phyloP scores from a whole-genome alignment of 1,140 invertebrate species.

The Rhagoletis zephyria region DNA sequence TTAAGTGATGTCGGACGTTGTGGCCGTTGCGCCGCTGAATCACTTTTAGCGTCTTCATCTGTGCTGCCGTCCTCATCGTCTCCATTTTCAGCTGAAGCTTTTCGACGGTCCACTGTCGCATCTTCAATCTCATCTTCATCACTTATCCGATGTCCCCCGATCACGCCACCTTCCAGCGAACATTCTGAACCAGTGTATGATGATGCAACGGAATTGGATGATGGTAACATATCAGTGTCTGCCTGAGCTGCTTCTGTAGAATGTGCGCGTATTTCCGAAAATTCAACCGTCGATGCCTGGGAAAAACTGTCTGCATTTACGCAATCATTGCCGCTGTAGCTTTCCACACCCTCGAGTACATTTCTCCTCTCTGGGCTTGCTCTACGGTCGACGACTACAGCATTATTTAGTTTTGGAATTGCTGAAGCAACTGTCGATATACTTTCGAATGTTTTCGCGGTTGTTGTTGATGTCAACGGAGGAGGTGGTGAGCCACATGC shows the following conservation, averaged over 20 bases:
- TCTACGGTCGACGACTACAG: not conserved
- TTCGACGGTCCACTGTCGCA: not conserved
- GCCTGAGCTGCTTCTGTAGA: constrained; percentile 38
- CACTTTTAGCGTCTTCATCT: constrained; percentile 18
- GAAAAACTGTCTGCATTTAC: constrained; percentile 71
- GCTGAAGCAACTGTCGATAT: not conserved
- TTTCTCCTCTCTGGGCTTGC: constrained; percentile 23
- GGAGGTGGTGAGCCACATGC: constrained; percentile 15
- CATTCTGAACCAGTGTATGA: constrained; percentile 64
- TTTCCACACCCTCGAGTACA: not conserved
- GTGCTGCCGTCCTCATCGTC: constrained; percentile 57
- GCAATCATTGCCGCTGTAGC: not conserved
- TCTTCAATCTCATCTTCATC: not conserved
- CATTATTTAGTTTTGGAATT: constrained; percentile 56
- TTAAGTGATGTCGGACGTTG: constrained; percentile 71
- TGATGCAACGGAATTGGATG: constrained; percentile 57
- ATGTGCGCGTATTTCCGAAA: constrained; percentile 66
- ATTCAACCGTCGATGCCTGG: constrained; percentile 71
- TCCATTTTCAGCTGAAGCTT: constrained; percentile 13
- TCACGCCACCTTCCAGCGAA: constrained; percentile 53
- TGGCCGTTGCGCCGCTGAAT: constrained; percentile 59
- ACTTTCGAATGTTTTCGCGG: not conserved
- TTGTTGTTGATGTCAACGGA: not conserved
- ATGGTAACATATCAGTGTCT: constrained; percentile 47
- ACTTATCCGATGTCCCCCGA: not conserved